phyloP scores from a whole-genome alignment of 2,797 vertebrate species.

The Acridotheres tristis region DNA sequence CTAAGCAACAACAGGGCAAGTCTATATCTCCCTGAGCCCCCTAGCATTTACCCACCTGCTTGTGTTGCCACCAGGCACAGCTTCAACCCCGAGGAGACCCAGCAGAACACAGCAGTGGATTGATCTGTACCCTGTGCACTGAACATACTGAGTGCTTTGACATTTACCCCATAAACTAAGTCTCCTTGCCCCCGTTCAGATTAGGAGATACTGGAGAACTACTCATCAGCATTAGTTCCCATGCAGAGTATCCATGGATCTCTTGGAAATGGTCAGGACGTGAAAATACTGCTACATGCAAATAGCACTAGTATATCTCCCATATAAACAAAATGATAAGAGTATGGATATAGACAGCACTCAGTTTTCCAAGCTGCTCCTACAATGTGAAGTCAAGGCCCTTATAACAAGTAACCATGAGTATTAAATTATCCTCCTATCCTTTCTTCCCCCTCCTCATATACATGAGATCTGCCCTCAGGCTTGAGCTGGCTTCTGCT shows the following conservation, averaged over 20 bases:
- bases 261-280: background rate
- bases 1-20: background rate
- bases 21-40: background rate
- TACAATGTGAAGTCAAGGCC: background rate
- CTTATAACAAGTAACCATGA: background rate
- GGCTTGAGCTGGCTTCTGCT: background rate
- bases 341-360: background rate
- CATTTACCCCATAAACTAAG: rapidly evolving
- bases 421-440: background rate
- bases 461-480: background rate
- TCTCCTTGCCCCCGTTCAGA: background rate
- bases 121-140: background rate
- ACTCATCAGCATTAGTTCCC: background rate
- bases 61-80: background rate
- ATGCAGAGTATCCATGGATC: background rate
- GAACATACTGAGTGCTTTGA: background rate
- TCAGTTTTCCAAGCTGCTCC: background rate
- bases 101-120: background rate
- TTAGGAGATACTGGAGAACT: background rate
- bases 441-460: background rate
- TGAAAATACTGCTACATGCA: background rate
- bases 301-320: background rate
- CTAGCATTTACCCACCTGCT: background rate
- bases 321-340: background rate
- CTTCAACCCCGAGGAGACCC: rapidly evolving